Percentiles rank a stretch among this genome's conserved stretches.
Conservation (phyloP, 2,888 invertebrate species). For the Mechanitis mazaeus region DNA sequence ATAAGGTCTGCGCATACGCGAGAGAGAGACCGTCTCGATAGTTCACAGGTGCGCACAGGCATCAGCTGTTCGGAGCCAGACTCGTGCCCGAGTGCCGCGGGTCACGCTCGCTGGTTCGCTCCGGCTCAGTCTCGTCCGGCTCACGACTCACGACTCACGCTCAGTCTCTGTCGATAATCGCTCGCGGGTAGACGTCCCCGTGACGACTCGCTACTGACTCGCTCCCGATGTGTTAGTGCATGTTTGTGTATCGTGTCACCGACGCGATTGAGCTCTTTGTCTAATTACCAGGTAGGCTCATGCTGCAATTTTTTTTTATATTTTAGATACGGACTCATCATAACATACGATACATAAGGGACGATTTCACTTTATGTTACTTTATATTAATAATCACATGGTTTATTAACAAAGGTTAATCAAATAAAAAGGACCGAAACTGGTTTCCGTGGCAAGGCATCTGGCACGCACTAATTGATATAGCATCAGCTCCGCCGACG, state of each 20-base stretch:
- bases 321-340: conserved; percentile 8
- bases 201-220: conserved; percentile 35
- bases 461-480: conserved; percentile 71
- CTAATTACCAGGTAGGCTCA: conserved; percentile 72
- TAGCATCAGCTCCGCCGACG: conserved; percentile 57
- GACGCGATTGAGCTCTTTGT: conserved; percentile 68
- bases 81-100: conserved; percentile 49
- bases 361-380: conserved; percentile 8
- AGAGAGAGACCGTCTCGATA: conserved; percentile 58
- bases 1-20: conserved; percentile 48
- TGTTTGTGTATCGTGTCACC: conserved; percentile 61
- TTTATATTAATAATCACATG: conserved; percentile 11
- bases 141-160: conserved; percentile 33
- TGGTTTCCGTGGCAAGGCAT: conserved; percentile 65
- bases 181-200: conserved; percentile 54
- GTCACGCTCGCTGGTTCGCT: conserved; percentile 20
- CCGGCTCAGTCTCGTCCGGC: conserved; percentile 21
- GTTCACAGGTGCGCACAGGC: conserved; percentile 60
- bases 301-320: conserved; percentile 48
- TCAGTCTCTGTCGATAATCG: conserved; percentile 63
- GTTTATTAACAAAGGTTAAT: conserved; percentile 15
- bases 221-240: conserved; percentile 52
- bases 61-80: conserved; percentile 66
- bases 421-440: conserved; percentile 60
- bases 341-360: conserved; percentile 1